Evolutionary conservation across 2,888 invertebrate species (phyloP).

Genomic region (Nymphalis urticae): DNA sequence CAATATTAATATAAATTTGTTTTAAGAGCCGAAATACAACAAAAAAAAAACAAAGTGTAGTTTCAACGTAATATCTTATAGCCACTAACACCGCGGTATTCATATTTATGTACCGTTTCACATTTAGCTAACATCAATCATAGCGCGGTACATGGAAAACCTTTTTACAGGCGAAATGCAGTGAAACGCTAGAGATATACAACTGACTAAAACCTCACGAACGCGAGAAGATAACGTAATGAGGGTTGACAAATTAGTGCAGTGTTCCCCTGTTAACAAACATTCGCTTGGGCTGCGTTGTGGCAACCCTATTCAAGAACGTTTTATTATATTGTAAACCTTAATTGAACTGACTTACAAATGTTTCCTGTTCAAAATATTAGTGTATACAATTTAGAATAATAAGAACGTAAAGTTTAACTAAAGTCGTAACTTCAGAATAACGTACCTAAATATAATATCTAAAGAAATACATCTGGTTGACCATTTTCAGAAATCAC

Average conservation of each 20-base stretch:
- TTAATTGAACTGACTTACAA: too few species aligned
- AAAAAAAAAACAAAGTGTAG: constrained; percentile 1
- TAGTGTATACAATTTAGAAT: too few species aligned
- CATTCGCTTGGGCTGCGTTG: constrained; percentile 45
- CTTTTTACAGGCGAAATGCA: constrained; percentile 47
- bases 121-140: constrained; percentile 45
- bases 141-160: constrained; percentile 55
- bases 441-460: too few species aligned
- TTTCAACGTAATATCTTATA: constrained; percentile 5
- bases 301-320: constrained; percentile 34
- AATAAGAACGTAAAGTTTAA: too few species aligned
- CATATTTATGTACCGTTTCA: constrained; percentile 20
- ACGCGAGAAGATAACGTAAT: constrained; percentile 64
- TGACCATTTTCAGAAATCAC: too few species aligned
- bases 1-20: constrained; percentile 2
- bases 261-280: constrained; percentile 58
- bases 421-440: too few species aligned
- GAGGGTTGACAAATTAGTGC: constrained; percentile 70
- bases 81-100: constrained; percentile 11
- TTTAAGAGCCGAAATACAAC: not conserved
- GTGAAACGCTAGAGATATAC: constrained; percentile 25
- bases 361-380: too few species aligned
- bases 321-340: constrained; percentile 3
- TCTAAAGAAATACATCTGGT: too few species aligned
- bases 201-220: constrained; percentile 55